Evolutionary conservation across 2,113 vertebrate genomes (phyloP), one percentile per base, ranked within the genome.

Genomic region (Otus sunia): DNA sequence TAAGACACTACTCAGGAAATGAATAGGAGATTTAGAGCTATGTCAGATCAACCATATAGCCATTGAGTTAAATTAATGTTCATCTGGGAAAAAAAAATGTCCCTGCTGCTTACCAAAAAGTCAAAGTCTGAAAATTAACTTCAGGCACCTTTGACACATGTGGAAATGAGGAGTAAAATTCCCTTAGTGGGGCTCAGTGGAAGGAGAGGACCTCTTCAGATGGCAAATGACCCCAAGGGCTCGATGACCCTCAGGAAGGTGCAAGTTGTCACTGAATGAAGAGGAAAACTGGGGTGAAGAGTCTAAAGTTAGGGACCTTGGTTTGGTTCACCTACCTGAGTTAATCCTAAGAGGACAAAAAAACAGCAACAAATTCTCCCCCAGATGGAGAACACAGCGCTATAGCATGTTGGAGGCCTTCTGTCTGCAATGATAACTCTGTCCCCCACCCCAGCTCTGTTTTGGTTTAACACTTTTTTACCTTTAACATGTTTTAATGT

Each of bases 301-400:
- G 27, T 14, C 34, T 22, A 2, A 53, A 69, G 26, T 30, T 14
- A 74, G 34, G 25, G 64, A 84, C 37, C 6, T 16, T 10, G 20
- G 9, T 11, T 45, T 62, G 14, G 30, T 49, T 17, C 37, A 47
- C 15, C 37, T 36, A 63, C 68, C 30, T 32, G 18, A 58, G 37
- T 21, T 63, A 29, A 5, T 39, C 26, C 60, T 14, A 49, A 36
- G 5, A 74, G 12, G 12, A 64, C 32, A 69, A 74, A 92, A 86
- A 80, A 89, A 59, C 41, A 86, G 20, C 22, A 56, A 53, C 3
- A 36, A 73, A 79, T 25, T n/a, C 9, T 34, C 10, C 26, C 11
- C 18, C 15, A 82, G 1, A 52, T 0, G 0, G 0, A 72, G 18
- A 43, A 11, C 29, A 78, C n/a, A 17, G 5, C 15, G 36, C 58